Conservation (phyloP, 2,888 invertebrate genomes). For the Ypsolopha sequella region DNA sequence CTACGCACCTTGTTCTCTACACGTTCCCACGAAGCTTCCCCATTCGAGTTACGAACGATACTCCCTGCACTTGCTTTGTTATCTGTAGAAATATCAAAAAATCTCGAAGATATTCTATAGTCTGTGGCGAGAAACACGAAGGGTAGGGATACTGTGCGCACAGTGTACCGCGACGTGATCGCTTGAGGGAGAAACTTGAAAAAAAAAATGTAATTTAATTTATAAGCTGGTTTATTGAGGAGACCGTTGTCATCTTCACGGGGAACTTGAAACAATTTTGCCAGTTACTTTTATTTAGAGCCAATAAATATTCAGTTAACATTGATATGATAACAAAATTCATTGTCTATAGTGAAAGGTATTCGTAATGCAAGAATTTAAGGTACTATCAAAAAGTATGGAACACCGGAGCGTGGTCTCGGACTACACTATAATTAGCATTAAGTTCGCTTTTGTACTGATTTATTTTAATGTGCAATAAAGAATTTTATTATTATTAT, state of each 20-base stretch:
- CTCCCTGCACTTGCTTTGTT: background rate
- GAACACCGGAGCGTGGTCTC: too few species aligned
- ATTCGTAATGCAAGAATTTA: too few species aligned
- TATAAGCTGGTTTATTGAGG: background rate
- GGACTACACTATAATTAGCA: too few species aligned
- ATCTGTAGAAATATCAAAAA: background rate
- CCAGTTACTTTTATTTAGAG: too few species aligned
- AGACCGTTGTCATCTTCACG: background rate
- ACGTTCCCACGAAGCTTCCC: background rate
- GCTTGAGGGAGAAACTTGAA: background rate
- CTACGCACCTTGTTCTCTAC: background rate
- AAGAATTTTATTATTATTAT: too few species aligned
- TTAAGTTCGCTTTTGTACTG: too few species aligned
- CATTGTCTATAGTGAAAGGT: too few species aligned
- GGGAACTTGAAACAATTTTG: too few species aligned
- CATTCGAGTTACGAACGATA: background rate
- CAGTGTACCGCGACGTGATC: background rate
- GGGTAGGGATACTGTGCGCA: background rate
- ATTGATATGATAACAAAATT: too few species aligned
- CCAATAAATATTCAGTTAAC: too few species aligned
- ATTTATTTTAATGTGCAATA: too few species aligned
- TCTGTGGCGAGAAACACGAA: background rate
- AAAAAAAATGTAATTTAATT: conserved; percentile 1
- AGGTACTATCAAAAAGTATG: too few species aligned
- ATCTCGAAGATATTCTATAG: background rate